These are phyloP conservation scores for Montipora capitata DNA, from an alignment of 92 coral and sea anemone species.

Conservation along the genomic window DNA sequence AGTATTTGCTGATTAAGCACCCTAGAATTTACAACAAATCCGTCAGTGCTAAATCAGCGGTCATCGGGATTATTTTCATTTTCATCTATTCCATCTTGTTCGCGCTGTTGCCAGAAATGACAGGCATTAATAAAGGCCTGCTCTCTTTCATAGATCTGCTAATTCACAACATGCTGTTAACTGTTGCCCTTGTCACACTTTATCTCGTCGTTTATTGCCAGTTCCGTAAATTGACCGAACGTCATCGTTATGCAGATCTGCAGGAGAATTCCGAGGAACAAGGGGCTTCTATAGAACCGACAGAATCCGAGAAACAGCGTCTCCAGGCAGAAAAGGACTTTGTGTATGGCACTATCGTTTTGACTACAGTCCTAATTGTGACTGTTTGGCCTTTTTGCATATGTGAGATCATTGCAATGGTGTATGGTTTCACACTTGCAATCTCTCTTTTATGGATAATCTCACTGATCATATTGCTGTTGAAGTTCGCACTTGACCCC, in stretches of 20 bases:
- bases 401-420: slow-evolving; percentile 37
- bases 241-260: slow-evolving; percentile 58
- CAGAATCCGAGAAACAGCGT: slow-evolving; percentile 49
- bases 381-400: slow-evolving; percentile 81
- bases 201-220: slow-evolving; percentile 67
- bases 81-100: slow-evolving; percentile 78
- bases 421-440: not conserved
- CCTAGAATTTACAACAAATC: slow-evolving; percentile 63
- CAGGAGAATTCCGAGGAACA: not conserved
- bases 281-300: not conserved
- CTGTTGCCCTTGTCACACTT: slow-evolving; percentile 59
- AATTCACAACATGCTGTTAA: slow-evolving; percentile 72
- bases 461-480: slow-evolving; percentile 51
- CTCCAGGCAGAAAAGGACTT: slow-evolving; percentile 81
- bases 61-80: slow-evolving; percentile 45
- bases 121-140: slow-evolving; percentile 20
- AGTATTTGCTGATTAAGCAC: slow-evolving; percentile 71
- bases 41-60: slow-evolving; percentile 52
- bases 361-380: slow-evolving; percentile 69
- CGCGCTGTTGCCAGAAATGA: slow-evolving; percentile 78
- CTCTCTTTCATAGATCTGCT: slow-evolving; percentile 63
- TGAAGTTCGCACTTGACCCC: slow-evolving; percentile 85
- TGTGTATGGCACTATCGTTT: slow-evolving; percentile 75
- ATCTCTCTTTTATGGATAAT: slow-evolving; percentile 55
- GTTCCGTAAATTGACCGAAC: slow-evolving; percentile 61